Base-by-base conservation (phyloP, 1,140 invertebrate genomes). In the Bactericera cockerelli region DNA sequence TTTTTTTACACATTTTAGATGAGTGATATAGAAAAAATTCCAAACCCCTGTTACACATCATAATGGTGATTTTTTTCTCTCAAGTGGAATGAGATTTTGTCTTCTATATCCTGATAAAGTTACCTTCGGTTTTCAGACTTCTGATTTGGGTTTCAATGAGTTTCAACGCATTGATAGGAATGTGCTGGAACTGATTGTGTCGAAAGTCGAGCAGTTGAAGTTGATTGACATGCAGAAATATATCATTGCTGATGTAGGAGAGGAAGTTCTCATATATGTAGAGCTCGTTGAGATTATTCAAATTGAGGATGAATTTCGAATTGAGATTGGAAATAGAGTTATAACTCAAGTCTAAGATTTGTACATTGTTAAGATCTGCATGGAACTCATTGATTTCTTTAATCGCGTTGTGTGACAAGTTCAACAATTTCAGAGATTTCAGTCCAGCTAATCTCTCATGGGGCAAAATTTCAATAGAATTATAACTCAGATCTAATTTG, bases 361-460 rank as follows among this genome's bases (percentile, higher is more conserved):
- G 82, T 56, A 94, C 69, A 13, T 80, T 79, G 55, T 81, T 80
- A 19, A 92, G 72, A 69, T 93, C 87, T 1, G 74, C 65, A 3
- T 87, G 84, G 68, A 93, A 91, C 62, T 88, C 83, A 69, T 89
- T 87, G 1, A 93, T 72, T 63, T 89, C 86, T 66, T 82, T 82
- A 6, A 94, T 73, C 28, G 76, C 78, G 70, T 94, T 94, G 62
- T 82, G 79, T 1, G 89, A 89, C 8, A 93, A 74, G 74, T 93
- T 93, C 2, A 93, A 72, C 24, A 82, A 67, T 42, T 82, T 72
- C 28, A 90, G 72, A 58, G 82, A 76, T 62, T 78, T 77, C 38
- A 93, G 71, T 2, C 89, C 89, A 67, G 84, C 81, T 8, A 93
- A 72, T 57, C 90, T 75, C 69, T 94, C 90, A 68, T 87, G 82